Evolutionary conservation across 2,888 invertebrate genomes (phyloP).

Genomic region (Steinernema hermaphroditum): DNA sequence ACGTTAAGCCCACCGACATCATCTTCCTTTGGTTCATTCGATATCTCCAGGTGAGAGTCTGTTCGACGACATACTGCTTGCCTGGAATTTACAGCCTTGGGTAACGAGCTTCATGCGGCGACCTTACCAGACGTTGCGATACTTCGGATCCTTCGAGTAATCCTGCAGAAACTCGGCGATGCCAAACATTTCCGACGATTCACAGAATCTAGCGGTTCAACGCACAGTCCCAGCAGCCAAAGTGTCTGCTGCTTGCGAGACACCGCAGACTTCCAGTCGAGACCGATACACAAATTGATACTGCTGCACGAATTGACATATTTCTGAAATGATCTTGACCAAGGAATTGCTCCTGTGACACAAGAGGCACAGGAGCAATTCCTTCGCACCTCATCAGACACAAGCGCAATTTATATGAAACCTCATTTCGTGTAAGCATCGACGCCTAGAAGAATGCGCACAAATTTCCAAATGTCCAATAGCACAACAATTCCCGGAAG

Average conservation of each 20-base stretch:
- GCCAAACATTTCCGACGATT: not conserved
- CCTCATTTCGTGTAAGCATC: too few relatives aligned
- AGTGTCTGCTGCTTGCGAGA: not conserved
- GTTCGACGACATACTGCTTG: not conserved
- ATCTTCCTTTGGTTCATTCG: not conserved
- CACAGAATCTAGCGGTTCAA: not conserved
- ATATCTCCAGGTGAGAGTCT: not conserved
- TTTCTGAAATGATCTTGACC: not conserved
- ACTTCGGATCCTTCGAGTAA: constrained; percentile 6
- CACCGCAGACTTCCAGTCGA: not conserved
- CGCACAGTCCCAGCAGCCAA: not conserved
- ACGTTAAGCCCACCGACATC: not conserved
- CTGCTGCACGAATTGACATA: not conserved
- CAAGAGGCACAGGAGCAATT: too few relatives aligned
- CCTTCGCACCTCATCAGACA: too few relatives aligned
- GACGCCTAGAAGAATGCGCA: too few relatives aligned
- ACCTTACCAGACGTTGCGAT: not conserved
- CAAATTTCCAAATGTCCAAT: too few relatives aligned
- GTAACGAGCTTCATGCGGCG: too few relatives aligned
- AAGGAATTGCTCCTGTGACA: not conserved
- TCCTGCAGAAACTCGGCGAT: constrained; percentile 2
- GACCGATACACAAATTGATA: not conserved
- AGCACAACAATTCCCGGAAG: too few relatives aligned
- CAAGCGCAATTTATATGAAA: too few relatives aligned
- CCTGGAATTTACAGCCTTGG: too few relatives aligned